Percentiles rank a stretch among this genome's conserved stretches.
Evolutionary conservation across 2,797 vertebrate species (phyloP).

Genomic region (Pelodytes ibericus): DNA sequence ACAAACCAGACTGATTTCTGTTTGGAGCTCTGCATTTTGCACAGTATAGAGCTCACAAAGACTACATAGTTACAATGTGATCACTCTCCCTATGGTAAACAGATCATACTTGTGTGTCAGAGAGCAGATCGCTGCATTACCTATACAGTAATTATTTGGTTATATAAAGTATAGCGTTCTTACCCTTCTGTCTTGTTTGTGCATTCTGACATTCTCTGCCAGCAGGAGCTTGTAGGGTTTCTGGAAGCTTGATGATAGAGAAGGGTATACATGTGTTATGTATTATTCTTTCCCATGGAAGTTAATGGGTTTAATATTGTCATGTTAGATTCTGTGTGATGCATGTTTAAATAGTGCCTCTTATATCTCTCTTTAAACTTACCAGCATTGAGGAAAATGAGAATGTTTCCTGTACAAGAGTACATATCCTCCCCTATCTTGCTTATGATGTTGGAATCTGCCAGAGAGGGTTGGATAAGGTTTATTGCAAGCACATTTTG

Average conservation of each 20-base stretch:
- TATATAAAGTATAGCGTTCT: neutral
- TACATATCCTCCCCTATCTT: neutral
- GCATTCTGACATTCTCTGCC: constrained; percentile 9
- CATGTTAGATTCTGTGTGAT: no score
- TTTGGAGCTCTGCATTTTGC: no score
- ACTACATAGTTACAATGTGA: no score
- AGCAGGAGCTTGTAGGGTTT: neutral
- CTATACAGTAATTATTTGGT: neutral
- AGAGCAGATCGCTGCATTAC: no score
- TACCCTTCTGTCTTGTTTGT: constrained; percentile 8
- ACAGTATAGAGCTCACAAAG: no score
- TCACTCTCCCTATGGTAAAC: no score
- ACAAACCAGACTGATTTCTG: no score
- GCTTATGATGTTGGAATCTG: neutral
- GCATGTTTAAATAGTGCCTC: no score
- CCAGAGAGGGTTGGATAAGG: constrained; percentile 23
- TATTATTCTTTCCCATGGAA: neutral
- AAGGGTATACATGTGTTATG: neutral
- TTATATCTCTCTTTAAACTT: neutral
- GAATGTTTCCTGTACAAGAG: neutral
- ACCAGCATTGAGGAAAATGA: neutral
- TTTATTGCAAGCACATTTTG: neutral
- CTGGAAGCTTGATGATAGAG: neutral
- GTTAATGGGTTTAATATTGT: no score
- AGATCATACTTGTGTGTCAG: no score